Base-by-base conservation (phyloP, 2,888 invertebrate species). In the Neocrepidodera transversa region DNA sequence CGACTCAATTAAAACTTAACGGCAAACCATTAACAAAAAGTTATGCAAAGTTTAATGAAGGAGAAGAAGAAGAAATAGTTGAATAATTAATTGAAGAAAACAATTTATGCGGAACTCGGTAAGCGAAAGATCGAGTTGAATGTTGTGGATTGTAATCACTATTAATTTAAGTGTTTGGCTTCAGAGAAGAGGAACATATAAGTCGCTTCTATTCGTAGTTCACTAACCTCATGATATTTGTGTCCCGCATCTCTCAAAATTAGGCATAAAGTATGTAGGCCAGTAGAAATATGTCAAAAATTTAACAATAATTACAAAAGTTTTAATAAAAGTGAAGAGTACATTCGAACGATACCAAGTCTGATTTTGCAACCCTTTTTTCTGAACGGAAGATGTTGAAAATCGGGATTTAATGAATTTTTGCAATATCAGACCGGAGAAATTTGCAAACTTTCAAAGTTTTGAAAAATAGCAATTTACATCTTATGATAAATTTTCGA, bases 161-260 rank as follows among this genome's bases (percentile, higher is more conserved):
- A 28, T 45, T 45, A 45, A 45, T 45, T 45, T 40, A 20, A 43
- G 43, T 23, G 32, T 54, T n/a, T 36, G 6, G 36, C 14, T 20
- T 13, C 32, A 32, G 30, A 52, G 52, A n/a, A 52, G 42, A 50
- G 35, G 42, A 4, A 17, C 40, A 45, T 23, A 54, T 54, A 32
- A 30, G 38, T 52, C 30, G 45, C 20, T 43, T 54, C 35, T 51
- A 28, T 30, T 35, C 28, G 43, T 42, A 63, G 63, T 63, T 63
- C 63, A 60, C 14, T 60, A 59, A 60, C 63, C 63, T 57, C 55
- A 32, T 53, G 60, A 57, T 63, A 63, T 63, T 63, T 63, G 60
- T 63, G 54, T 59, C 58, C 59, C 56, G 59, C 59, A 57, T 50
- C 60, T 50, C 40, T 60, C 50, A 57, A 54, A 63, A 63, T 58